Base-by-base conservation (phyloP, 2,888 invertebrate species). In the Uloborus plumipes region DNA sequence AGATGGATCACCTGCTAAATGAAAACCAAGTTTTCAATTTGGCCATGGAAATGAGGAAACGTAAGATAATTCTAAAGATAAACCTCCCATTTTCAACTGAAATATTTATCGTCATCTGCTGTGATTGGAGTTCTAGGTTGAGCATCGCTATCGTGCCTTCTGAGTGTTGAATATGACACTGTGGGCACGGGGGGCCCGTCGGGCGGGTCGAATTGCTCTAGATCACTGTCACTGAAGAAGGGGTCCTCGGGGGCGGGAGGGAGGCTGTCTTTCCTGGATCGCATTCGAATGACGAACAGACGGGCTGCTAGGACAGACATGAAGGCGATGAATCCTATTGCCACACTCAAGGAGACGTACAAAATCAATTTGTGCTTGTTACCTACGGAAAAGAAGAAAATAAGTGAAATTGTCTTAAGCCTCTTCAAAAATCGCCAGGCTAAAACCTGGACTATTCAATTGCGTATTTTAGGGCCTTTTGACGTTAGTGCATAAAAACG, bases 291-390 rank as follows among this genome's bases (percentile, higher is more conserved):
- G 47, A 76, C 14, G 11, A 76, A 55, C 26, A 65, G 62, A 1
- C 81, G 71, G 0, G 55, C 81, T 0, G 59, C 51, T 14, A 82
- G 71, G 13, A 82, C 53, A 9, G 71, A 65, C 1, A 31, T 18
- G 22, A 70, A 82, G 0, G 47, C 59, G 7, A 76, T 1, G 20
- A 76, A n/a, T 18, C 81, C 81, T 15, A 82, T 15, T 1, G 70
- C 66, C 26, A 76, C 13, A 47, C 71, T 82, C 14, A 76, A 26
- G 7, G 61, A 31, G 26, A 71, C 47, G 71, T 82, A 82, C 4
- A 82, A 26, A 26, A 82, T 76, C 15, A 82, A 58, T 47, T 75
- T 82, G 7, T 82, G 71, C 50, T 75, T 71, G 65, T 82, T 82
- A 11, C 72, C 81, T 82, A 26, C 2, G 20, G 51, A 39, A 64